Conservation (phyloP, 2,888 invertebrate genomes). For the Bombylius major region DNA sequence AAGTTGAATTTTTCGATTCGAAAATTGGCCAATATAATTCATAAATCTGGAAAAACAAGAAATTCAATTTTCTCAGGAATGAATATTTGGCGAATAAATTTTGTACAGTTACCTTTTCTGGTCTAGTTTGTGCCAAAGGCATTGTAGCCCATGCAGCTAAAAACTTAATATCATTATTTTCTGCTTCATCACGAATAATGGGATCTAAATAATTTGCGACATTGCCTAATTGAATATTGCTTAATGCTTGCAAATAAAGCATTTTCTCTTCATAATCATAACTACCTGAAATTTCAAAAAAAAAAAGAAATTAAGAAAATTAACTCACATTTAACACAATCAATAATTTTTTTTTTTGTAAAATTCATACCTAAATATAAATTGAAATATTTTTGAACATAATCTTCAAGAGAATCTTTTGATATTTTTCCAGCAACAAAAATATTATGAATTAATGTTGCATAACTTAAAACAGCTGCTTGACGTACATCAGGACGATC, state of each 20-base stretch:
- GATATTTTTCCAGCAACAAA: conserved; percentile 41
- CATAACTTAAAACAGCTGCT: conserved; percentile 55
- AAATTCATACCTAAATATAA: conserved; percentile 49
- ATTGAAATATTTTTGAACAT: conserved; percentile 57
- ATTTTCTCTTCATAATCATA: conserved; percentile 53
- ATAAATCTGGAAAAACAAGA: conserved; percentile 37
- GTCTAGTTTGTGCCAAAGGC: conserved; percentile 39
- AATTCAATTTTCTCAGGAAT: background rate
- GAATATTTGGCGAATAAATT: background rate
- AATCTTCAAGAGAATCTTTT: conserved; percentile 54
- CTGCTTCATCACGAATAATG: conserved; percentile 43
- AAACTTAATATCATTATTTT: conserved; percentile 40
- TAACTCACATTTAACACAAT: too few species aligned
- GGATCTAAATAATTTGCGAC: conserved; percentile 42
- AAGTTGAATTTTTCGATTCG: conserved; percentile 49
- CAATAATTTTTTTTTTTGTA: too few species aligned
- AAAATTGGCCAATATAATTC: conserved; percentile 56
- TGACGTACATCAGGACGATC: conserved; percentile 45
- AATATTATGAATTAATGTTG: conserved; percentile 53
- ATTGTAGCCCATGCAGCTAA: conserved; percentile 53
- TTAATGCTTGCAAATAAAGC: conserved; percentile 57
- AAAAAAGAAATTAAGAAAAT: too few species aligned
- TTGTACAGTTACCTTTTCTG: conserved; percentile 35
- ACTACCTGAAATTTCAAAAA: conserved; percentile 38
- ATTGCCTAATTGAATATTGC: conserved; percentile 48